Evolutionary conservation across 2,797 vertebrate genomes (phyloP), one percentile per base, ranked within the genome.

Genomic region (Acestrorhynchus altus): DNA sequence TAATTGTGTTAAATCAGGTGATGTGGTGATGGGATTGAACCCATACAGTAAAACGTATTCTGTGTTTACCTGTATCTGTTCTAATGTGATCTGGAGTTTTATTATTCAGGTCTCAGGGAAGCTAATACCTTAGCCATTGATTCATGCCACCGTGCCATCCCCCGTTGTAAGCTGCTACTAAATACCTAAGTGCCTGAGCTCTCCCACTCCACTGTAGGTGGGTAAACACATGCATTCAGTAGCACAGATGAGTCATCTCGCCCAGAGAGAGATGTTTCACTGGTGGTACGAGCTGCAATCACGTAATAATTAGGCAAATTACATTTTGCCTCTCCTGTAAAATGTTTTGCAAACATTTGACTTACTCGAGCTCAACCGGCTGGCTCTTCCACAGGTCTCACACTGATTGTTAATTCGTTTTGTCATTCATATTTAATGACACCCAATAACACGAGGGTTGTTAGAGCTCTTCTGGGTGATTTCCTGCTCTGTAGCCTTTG

Each of bases 331-430:
- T 39, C 51, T 60, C 76, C 54, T 31, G 68, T 73, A 67, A 60
- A 83, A 79, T 81, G 74, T 74, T 66, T 52, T 20, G 52, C 77
- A 79, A 89, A 89, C 83, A 83, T 31, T 18, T 13, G 1, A 57
- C 13, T 22, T 75, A 69, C 49, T 54, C 72, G 42, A 39, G 47
- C 54, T 79, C 47, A 67, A 66, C n/a, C 81, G 75, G 59, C 39
- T 60, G 54, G 63, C 79, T 78, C 28, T 76, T 78, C 44, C 18
- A 51, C 40, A 57, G 42, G 75, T 81, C 72, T 81, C 78, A 52
- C 61, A 40, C 56, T 22, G 56, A 76, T 79, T 57, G 57, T 68
- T 80, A 61, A 18, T 47, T 78, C 44, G 78, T 84, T 86, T 71
- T 56, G 46, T n/a, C 4, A 72, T 73, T 73, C 70, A 64, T 75